These are phyloP conservation scores for Hydraecia micacea DNA, from an alignment of 2,888 invertebrate genomes.

Conservation along the genomic window DNA sequence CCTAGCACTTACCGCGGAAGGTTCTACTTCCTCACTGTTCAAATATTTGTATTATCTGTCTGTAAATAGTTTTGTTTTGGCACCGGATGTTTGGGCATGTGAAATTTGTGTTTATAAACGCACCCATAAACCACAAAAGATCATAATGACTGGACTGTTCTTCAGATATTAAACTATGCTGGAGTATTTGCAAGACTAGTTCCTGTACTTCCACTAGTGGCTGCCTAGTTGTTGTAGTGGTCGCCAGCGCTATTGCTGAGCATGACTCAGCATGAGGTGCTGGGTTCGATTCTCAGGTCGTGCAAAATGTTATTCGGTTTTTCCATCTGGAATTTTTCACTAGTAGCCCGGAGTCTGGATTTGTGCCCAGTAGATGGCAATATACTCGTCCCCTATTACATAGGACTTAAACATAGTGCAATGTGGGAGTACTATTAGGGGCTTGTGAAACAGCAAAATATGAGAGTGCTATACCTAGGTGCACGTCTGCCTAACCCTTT, in stretches of 20 bases:
- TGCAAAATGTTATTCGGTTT: not conserved
- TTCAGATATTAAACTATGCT: not conserved
- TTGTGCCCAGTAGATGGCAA: not conserved
- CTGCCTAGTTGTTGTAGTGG: not conserved
- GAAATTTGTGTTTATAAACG: slow-evolving; percentile 28
- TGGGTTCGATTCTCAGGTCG: not conserved
- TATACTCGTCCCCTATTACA: not conserved
- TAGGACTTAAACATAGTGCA: not conserved
- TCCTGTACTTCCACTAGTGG: not conserved
- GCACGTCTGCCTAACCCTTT: not conserved
- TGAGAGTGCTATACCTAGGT: not conserved
- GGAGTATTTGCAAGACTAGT: not conserved
- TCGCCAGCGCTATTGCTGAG: too few species aligned
- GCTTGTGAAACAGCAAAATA: not conserved
- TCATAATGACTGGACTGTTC: not conserved
- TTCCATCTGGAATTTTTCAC: not conserved
- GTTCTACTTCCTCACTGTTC: not conserved
- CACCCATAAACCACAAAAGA: not conserved
- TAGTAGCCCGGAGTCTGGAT: not conserved
- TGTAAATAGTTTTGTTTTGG: slow-evolving; percentile 5
- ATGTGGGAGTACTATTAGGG: too few species aligned
- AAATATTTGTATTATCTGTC: slow-evolving; percentile 31
- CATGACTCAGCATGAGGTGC: not conserved
- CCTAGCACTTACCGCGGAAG: not conserved
- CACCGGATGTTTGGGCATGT: slow-evolving; percentile 33